phyloP scores from a whole-genome alignment of 2,888 invertebrate genomes.

The Temnothorax rugatulus region DNA sequence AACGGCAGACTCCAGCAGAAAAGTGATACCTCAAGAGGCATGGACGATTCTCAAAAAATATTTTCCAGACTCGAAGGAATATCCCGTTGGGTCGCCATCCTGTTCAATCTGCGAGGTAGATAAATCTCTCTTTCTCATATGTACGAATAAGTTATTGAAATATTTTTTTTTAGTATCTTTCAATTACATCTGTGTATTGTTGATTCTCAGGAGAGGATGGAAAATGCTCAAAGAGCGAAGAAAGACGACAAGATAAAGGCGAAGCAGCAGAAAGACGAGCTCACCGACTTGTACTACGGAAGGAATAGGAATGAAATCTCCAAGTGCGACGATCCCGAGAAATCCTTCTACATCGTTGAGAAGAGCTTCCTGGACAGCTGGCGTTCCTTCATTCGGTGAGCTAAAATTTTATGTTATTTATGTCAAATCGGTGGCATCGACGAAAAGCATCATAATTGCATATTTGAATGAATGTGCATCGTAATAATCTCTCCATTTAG shows the following conservation, averaged over 20 bases:
- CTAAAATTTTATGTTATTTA: background rate
- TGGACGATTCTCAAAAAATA: slow-evolving; percentile 87
- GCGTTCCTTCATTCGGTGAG: slow-evolving; percentile 84
- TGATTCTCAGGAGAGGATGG: slow-evolving; percentile 77
- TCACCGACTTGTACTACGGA: slow-evolving; percentile 81
- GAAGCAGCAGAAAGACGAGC: slow-evolving; percentile 81
- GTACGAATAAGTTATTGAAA: background rate
- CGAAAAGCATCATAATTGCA: background rate
- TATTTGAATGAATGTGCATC: background rate
- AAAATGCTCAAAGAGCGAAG: slow-evolving; percentile 81
- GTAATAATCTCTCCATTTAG: background rate
- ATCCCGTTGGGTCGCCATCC: slow-evolving; percentile 78
- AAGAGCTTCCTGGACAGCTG: slow-evolving; percentile 82
- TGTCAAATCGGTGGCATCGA: no score
- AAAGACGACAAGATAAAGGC: slow-evolving; percentile 83
- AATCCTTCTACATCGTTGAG: slow-evolving; percentile 81
- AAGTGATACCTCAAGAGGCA: slow-evolving; percentile 86
- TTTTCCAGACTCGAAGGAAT: slow-evolving; percentile 85
- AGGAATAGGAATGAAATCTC: slow-evolving; percentile 80
- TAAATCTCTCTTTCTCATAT: background rate
- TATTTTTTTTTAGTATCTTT: background rate
- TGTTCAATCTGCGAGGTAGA: slow-evolving; percentile 83
- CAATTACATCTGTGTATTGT: background rate
- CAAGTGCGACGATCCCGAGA: slow-evolving; percentile 74
- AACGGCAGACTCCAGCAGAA: slow-evolving; percentile 83